These are phyloP conservation scores for Trissolcus japonicus DNA, from an alignment of 2,888 invertebrate species.

Conservation along the genomic window DNA sequence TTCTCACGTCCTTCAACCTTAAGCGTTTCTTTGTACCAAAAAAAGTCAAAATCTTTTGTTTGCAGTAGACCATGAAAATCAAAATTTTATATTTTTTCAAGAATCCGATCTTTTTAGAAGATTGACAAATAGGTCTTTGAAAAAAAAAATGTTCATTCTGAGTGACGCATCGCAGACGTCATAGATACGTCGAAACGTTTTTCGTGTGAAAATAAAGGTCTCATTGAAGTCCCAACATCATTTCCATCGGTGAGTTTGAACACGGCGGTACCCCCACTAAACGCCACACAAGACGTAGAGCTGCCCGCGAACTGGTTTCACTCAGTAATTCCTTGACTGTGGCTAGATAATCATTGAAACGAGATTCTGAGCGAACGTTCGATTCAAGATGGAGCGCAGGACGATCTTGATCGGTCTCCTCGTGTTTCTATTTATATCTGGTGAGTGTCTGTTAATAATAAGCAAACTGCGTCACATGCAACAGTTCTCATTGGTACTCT, in stretches of 20 bases:
- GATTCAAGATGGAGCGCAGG: conserved; percentile 57
- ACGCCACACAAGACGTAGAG: conserved; percentile 22
- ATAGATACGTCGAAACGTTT: too few relatives aligned
- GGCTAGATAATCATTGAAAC: conserved; percentile 33
- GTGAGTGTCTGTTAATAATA: conserved; percentile 60
- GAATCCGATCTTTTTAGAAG: too few relatives aligned
- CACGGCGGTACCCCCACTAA: conserved; percentile 16
- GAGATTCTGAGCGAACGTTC: conserved; percentile 13
- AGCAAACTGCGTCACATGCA: conserved; percentile 26
- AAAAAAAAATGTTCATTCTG: too few relatives aligned
- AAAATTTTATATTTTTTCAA: too few relatives aligned
- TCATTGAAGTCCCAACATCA: conserved; percentile 6
- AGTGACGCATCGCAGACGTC: too few relatives aligned
- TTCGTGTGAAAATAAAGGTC: background rate
- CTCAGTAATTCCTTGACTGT: conserved; percentile 53
- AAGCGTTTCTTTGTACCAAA: too few relatives aligned
- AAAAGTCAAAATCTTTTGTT: too few relatives aligned
- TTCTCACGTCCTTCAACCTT: too few relatives aligned
- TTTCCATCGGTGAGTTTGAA: conserved; percentile 15
- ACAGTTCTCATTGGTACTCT: too few relatives aligned
- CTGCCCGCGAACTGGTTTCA: conserved; percentile 36
- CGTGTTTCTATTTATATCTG: conserved; percentile 60
- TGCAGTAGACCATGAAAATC: too few relatives aligned
- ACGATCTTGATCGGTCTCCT: conserved; percentile 60
- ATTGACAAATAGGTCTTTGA: too few relatives aligned